These are phyloP conservation scores for Kuschelorhynchus macadamiae DNA, from an alignment of 2,888 invertebrate genomes.

Conservation along the genomic window DNA sequence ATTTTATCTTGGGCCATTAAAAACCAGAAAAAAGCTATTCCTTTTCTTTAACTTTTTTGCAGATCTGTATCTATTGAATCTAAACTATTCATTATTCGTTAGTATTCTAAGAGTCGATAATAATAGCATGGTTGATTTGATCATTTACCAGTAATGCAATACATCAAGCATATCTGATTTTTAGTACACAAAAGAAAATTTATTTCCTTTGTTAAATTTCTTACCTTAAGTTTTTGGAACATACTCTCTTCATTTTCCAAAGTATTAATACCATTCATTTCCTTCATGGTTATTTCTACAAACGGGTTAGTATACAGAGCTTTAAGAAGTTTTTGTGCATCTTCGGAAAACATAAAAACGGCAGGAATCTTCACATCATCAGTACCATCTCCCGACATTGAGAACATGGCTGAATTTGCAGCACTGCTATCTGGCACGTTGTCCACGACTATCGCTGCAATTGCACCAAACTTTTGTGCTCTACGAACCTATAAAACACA, in stretches of 20 bases:
- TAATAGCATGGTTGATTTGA: too few relatives aligned
- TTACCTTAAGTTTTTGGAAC: conserved; percentile 66
- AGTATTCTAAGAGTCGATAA: too few relatives aligned
- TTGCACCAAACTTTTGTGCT: conserved; percentile 86
- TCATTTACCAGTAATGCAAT: too few relatives aligned
- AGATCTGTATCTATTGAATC: too few relatives aligned
- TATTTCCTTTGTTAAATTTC: too few relatives aligned
- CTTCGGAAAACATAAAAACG: conserved; percentile 89
- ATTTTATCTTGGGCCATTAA: too few relatives aligned
- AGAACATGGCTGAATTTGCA: conserved; percentile 87
- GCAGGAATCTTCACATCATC: conserved; percentile 90
- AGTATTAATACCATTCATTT: conserved; percentile 64
- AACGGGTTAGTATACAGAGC: conserved; percentile 73
- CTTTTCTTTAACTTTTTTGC: too few relatives aligned
- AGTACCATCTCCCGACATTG: conserved; percentile 95
- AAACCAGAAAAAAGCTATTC: too few relatives aligned
- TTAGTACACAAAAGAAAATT: too few relatives aligned
- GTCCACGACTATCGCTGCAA: conserved; percentile 89
- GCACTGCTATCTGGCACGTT: conserved; percentile 84
- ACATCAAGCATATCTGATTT: too few relatives aligned
- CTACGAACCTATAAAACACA: conserved; percentile 76
- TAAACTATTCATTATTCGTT: too few relatives aligned
- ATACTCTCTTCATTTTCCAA: conserved; percentile 68
- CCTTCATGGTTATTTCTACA: conserved; percentile 72
- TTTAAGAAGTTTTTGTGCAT: conserved; percentile 79